Evolutionary conservation across 1,140 invertebrate species (phyloP).

Genomic region (Drosophila micromelanica): DNA sequence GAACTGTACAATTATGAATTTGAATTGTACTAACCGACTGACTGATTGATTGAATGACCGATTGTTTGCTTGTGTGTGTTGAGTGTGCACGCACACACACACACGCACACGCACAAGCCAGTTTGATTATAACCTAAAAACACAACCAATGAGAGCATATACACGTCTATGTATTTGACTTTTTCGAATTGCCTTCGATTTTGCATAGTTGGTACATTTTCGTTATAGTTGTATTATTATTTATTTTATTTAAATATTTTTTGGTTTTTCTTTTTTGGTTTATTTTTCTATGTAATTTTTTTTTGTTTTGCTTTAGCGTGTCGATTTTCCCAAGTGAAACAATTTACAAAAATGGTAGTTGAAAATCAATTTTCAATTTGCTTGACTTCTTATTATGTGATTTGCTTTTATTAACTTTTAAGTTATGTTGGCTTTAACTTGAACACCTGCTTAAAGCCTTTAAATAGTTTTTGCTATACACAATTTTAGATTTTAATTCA

Average conservation of each 20-base stretch:
- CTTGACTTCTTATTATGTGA: conserved; percentile 29
- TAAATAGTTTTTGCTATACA: conserved; percentile 40
- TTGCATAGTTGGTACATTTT: conserved; percentile 50
- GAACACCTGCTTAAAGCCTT: conserved; percentile 20
- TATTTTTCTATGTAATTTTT: conserved; percentile 46
- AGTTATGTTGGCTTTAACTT: conserved; percentile 27
- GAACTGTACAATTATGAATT: conserved; percentile 67
- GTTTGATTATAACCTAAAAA: conserved; percentile 84
- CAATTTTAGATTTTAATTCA: conserved; percentile 51
- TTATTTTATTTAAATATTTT: conserved; percentile 53
- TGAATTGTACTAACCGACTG: conserved; percentile 36
- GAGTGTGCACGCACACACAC: conserved; percentile 26
- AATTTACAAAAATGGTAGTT: conserved; percentile 79
- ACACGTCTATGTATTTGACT: conserved; percentile 80
- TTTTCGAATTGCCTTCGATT: conserved; percentile 57
- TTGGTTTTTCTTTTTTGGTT: conserved; percentile 40
- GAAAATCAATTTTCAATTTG: conserved; percentile 58
- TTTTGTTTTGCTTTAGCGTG: conserved; percentile 74
- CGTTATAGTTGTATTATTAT: conserved; percentile 44
- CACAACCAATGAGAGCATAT: conserved; percentile 85
- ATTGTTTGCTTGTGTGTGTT: conserved; percentile 49
- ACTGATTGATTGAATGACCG: conserved; percentile 64
- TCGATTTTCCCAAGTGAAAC: conserved; percentile 82
- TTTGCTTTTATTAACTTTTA: conserved; percentile 11
- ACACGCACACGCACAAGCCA: conserved; percentile 57